Evolutionary conservation across 92 coral and sea anemone species (phyloP), one percentile per base, ranked within the genome.

Genomic region (Montipora capitata): DNA sequence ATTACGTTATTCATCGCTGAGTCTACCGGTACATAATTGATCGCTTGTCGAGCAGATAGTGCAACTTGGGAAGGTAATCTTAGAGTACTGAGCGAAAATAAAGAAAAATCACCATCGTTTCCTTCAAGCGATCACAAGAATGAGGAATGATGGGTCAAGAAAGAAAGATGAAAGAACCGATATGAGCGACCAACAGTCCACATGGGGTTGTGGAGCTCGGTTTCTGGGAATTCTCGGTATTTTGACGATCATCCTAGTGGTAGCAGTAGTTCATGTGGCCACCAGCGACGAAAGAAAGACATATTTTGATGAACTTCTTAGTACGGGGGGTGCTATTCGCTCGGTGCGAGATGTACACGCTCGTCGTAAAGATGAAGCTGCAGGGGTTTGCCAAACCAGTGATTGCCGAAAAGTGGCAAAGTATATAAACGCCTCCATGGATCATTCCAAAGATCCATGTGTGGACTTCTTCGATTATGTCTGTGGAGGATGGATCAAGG

Each of bases 291-390:
- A 98, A 85, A 89, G 88, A 44, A 96, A 95, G 79, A 98, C 96
- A 61, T 94, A 96, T 91, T 96, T 94, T 84, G 98, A 98, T 93
- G 99, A 98, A 79, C 98, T 98, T 15, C 74, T 98, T 17, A 96
- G 98, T 44, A 98, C 99, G 39, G 99, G 99, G 43, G 99, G 99
- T 15, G 98, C 98, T 3, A 98, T 98, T 48, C 94, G 99, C 88
- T 95, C 98, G 11, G 91, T 95, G 39, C 89, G 96, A 62, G 92
- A 77, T 69, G 88, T 86, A 12, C 86, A 83, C 5, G 71, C 88
- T 14, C 81, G 77, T 65, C 63, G 56, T 10, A 49, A 85, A 11
- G 80, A 84, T 16, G 52, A 82, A 11, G 79, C 84, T 10, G 57
- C 44, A 51, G 85, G 66, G 17, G 89, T 91, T 52, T 98, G 99